Conservation (phyloP, 2,113 vertebrate genomes). For the Prietella phreatophila region DNA sequence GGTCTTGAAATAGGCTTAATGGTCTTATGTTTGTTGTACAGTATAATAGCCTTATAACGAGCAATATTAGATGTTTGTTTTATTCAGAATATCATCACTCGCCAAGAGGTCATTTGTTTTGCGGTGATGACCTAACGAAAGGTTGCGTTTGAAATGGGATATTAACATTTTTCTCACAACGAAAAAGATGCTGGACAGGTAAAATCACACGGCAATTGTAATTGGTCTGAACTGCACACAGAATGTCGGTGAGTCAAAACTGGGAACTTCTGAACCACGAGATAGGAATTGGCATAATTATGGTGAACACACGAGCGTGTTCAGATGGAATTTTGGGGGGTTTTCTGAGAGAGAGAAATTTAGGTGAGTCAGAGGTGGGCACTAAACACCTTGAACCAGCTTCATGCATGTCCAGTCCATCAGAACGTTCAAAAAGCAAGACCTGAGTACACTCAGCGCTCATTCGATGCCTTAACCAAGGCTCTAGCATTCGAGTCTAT, state of each 20-base stretch:
- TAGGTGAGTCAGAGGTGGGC: not conserved
- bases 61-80: not conserved
- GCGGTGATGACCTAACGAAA: not conserved
- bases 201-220: not conserved
- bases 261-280: not conserved
- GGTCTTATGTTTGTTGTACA: not conserved
- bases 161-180: not conserved
- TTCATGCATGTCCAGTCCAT: not conserved
- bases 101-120: not conserved
- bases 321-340: too few species aligned
- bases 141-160: not conserved
- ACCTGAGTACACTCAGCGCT: slow-evolving; percentile 25
- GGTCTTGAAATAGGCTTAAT: too few species aligned
- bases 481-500: slow-evolving; percentile 54
- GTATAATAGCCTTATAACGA: not conserved
- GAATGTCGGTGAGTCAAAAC: not conserved
- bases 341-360: too few species aligned
- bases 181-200: too few species aligned
- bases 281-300: not conserved
- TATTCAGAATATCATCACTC: not conserved
- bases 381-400: not conserved
- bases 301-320: not conserved
- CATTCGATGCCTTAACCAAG: slow-evolving; percentile 11
- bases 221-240: not conserved
- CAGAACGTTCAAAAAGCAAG: not conserved